phyloP scores from a whole-genome alignment of 2,113 vertebrate species.

The Marmota flaviventris region DNA sequence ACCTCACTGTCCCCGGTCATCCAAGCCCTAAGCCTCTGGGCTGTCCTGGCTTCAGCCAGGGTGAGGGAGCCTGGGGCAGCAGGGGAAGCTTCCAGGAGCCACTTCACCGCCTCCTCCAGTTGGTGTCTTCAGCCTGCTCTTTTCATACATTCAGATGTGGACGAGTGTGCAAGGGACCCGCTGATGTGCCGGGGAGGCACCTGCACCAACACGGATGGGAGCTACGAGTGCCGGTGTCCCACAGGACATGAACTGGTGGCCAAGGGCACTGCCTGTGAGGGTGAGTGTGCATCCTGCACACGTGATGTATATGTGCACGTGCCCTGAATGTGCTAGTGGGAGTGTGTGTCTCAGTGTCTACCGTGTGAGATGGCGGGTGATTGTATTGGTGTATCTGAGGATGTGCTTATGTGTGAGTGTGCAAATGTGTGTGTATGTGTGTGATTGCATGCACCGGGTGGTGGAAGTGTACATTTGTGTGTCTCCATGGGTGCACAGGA shows the following conservation, averaged over 20 bases:
- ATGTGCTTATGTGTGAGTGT: background rate
- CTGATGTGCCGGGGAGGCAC: conserved; percentile 94
- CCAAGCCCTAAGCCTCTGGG: background rate
- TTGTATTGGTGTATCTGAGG: background rate
- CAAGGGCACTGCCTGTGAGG: conserved; percentile 92
- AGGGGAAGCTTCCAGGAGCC: background rate
- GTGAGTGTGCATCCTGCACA: conserved; percentile 80
- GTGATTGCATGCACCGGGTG: fast-evolving
- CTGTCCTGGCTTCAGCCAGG: background rate
- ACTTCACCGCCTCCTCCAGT: fast-evolving
- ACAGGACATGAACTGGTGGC: conserved; percentile 90
- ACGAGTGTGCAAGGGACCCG: conserved; percentile 94
- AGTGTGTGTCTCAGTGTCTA: too few relatives aligned
- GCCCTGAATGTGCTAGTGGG: too few relatives aligned
- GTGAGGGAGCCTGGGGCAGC: too few relatives aligned
- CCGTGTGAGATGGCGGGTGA: fast-evolving
- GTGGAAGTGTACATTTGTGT: too few relatives aligned
- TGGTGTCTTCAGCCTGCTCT: background rate
- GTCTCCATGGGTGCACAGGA: background rate
- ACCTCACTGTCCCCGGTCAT: background rate
- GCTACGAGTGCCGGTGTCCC: conserved; percentile 95
- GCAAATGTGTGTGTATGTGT: background rate
- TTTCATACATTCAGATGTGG: conserved; percentile 89
- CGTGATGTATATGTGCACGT: fast-evolving
- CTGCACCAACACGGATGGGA: conserved; percentile 95